Evolutionary conservation across 2,113 vertebrate species (phyloP).

Genomic region (Anas platyrhynchos): DNA sequence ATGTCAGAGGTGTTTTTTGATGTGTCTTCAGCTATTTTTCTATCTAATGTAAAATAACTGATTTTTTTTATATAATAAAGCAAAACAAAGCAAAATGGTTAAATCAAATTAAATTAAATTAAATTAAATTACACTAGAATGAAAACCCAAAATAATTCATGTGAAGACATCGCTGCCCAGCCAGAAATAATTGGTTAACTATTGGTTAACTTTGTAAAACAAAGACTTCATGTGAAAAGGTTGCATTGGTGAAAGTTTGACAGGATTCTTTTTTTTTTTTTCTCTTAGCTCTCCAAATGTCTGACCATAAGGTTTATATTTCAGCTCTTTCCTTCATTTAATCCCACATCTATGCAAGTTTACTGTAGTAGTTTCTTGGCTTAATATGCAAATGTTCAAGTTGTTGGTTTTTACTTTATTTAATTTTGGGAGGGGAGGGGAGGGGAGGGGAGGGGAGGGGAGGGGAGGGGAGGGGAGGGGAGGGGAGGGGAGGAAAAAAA

Average conservation of each 20-base stretch:
- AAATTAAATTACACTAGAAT: neutral
- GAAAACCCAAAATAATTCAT: neutral
- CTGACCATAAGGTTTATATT: neutral
- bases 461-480: too few species aligned
- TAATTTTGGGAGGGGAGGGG: too few species aligned
- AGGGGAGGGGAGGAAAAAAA: too few species aligned
- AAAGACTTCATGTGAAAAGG: neutral
- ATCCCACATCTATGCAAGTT: neutral
- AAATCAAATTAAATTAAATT: neutral
- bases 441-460: too few species aligned
- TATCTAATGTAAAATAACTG: neutral
- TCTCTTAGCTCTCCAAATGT: neutral
- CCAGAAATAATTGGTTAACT: neutral
- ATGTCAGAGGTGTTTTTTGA: neutral
- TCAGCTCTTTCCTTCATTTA: neutral
- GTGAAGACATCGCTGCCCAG: neutral
- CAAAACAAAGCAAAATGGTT: neutral
- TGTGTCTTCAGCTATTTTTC: rapidly evolving
- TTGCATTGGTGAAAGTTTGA: neutral
- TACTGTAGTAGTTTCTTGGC: neutral
- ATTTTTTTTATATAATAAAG: neutral
- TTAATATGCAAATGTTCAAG: neutral
- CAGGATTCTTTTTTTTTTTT: neutral
- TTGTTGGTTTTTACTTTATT: neutral
- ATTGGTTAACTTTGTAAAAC: neutral